Evolutionary conservation across 1,140 invertebrate species (phyloP).

Genomic region (Polyergus mexicanus): DNA sequence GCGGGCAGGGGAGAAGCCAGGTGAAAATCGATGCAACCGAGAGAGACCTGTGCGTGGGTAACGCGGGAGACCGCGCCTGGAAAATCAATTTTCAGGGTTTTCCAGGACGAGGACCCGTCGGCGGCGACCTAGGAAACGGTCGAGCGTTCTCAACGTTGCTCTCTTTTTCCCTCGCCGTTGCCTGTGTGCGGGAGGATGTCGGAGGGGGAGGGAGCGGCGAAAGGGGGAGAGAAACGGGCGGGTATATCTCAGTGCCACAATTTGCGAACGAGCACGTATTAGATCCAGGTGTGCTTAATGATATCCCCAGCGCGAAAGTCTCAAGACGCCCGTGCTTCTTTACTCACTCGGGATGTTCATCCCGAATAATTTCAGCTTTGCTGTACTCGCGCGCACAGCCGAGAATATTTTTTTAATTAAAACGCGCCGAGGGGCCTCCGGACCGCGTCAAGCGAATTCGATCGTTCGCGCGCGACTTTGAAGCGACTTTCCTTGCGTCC

Average conservation of each 20-base stretch:
- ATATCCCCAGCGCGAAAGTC: conserved; percentile 64
- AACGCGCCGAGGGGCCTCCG: conserved; percentile 32
- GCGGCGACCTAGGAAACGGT: conserved; percentile 71
- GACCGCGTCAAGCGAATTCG: conserved; percentile 43
- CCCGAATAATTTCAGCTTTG: conserved; percentile 46
- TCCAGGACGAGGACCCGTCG: conserved; percentile 76
- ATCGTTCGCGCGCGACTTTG: conserved; percentile 56
- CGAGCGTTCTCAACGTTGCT: conserved; percentile 52
- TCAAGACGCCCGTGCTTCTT: conserved; percentile 32
- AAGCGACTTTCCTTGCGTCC: conserved; percentile 53
- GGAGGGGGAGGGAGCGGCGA: not conserved
- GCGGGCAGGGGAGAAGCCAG: conserved; percentile 67
- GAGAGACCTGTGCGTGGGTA: conserved; percentile 75
- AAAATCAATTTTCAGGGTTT: conserved; percentile 83
- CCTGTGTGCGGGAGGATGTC: not conserved
- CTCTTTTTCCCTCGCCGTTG: conserved; percentile 51
- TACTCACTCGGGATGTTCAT: conserved; percentile 11
- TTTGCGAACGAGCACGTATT: conserved; percentile 74
- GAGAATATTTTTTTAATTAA: conserved; percentile 58
- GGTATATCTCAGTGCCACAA: conserved; percentile 69
- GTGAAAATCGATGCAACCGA: conserved; percentile 80
- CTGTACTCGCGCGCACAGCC: conserved; percentile 9
- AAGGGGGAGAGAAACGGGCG: not conserved
- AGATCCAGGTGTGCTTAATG: conserved; percentile 69
- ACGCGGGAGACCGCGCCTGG: conserved; percentile 80